These are phyloP conservation scores for Octopus bimaculoides DNA, from an alignment of 1,140 invertebrate species.

Conservation along the genomic window DNA sequence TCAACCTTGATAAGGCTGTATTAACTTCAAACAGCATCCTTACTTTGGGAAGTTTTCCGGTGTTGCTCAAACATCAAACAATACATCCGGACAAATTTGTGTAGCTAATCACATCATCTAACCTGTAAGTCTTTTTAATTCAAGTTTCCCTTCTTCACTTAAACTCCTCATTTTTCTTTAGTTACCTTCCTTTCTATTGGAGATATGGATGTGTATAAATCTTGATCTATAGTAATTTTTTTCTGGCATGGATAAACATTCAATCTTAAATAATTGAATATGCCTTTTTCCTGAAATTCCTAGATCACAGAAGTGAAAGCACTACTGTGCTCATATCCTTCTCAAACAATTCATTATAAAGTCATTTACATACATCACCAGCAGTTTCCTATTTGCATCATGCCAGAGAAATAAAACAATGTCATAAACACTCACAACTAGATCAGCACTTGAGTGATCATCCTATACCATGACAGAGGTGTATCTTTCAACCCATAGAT, in stretches of 20 bases:
- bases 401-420: neutral
- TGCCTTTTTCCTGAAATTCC: neutral
- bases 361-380: neutral
- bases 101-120: neutral
- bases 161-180: neutral
- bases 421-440: neutral
- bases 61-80: neutral
- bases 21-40: neutral
- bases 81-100: neutral
- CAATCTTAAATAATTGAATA: neutral
- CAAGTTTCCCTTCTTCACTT: neutral
- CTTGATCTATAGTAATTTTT: too few species aligned
- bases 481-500: neutral
- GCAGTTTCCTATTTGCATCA: neutral
- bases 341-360: slow-evolving; percentile 3
- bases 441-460: neutral
- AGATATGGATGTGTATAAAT: too few species aligned
- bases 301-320: neutral
- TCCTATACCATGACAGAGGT: neutral
- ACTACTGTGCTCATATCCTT: neutral
- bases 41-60: neutral
- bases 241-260: too few species aligned
- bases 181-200: neutral
- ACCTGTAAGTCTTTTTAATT: neutral
- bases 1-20: too few species aligned